Evolutionary conservation across 2,888 invertebrate species (phyloP), one percentile per base, ranked within the genome.

Genomic region (Drosophila mulleri): DNA sequence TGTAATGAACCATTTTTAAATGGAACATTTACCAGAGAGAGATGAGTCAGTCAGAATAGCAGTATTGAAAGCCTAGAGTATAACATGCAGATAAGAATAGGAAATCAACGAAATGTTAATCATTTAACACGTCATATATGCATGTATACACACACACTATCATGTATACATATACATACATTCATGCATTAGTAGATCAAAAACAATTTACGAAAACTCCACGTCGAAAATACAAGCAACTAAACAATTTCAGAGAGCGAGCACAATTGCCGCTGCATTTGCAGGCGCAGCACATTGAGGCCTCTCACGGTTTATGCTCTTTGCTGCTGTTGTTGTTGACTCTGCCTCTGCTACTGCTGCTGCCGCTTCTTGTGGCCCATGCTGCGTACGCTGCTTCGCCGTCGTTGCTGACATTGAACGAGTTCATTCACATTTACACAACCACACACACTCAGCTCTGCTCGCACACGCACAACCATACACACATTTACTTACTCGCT

Each of bases 341-440:
- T 60, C 57, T 47, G 64, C 50, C 35, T 56, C 57, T 52, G 81
- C 58, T 48, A 44, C 16, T 50, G 56, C 29, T 50, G 59, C 39
- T 60, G 26, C 23, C 23, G 23, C 23, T 74, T 81, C 62, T 81
- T 78, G 67, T 65, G 72, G 87, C 75, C 76, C 82, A 87, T 89
- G 89, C 87, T 84, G 89, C 80, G 71, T 81, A 81, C 78, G 70
- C 74, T 84, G 76, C 76, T 76, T 82, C 75, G 68, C 58, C 57
- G 75, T 54, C 53, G 68, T 54, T 32, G 83, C 91, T 92, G 92
- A 92, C 93, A 93, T 93, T 93, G 93, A 93, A 93, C 92, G 92
- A 92, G 92, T 93, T 93, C 92, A 93, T 93, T 93, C 93, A 92
- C 92, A 89, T 90, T 90, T 80, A 82, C 88, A 88, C 91, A 86